These are phyloP conservation scores for Coelinius sp. DNA, from an alignment of 2,888 invertebrate genomes.

Conservation along the genomic window DNA sequence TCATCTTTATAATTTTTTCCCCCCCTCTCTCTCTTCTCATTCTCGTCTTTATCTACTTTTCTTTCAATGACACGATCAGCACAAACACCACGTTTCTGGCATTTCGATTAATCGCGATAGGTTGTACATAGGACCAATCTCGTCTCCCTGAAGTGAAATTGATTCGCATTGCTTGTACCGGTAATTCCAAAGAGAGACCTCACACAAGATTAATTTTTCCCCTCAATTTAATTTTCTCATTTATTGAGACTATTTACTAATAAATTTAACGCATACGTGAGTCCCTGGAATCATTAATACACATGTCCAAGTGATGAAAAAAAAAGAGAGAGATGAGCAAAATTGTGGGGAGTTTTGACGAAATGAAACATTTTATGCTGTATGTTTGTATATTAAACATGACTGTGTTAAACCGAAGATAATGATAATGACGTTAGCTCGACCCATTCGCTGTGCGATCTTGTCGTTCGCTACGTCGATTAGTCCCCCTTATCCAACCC, in stretches of 20 bases:
- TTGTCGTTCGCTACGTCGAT: conserved; percentile 35
- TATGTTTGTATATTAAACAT: conserved; percentile 43
- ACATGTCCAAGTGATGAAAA: not conserved
- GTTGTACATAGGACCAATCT: not conserved
- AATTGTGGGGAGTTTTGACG: not conserved
- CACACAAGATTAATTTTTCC: not conserved
- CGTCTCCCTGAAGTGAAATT: conserved; percentile 21
- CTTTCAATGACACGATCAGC: not conserved
- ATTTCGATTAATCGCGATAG: conserved; percentile 18
- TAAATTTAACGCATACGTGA: conserved; percentile 4
- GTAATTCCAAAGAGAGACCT: not conserved
- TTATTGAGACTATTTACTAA: not conserved
- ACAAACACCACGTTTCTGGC: not conserved
- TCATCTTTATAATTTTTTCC: not conserved
- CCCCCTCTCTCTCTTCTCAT: not conserved
- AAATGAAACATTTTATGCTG: conserved; percentile 33
- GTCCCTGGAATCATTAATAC: not conserved
- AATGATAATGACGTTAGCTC: conserved; percentile 42
- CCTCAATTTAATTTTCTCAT: not conserved
- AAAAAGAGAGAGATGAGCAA: not conserved
- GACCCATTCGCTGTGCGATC: conserved; percentile 48
- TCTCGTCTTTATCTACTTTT: conserved; percentile 10
- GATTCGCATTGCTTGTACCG: conserved; percentile 11
- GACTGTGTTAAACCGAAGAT: conserved; percentile 46
- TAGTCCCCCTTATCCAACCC: not conserved